Percentiles rank a stretch among this genome's conserved stretches.
Conservation (phyloP, 2,113 vertebrate genomes). For the Strix uralensis region DNA sequence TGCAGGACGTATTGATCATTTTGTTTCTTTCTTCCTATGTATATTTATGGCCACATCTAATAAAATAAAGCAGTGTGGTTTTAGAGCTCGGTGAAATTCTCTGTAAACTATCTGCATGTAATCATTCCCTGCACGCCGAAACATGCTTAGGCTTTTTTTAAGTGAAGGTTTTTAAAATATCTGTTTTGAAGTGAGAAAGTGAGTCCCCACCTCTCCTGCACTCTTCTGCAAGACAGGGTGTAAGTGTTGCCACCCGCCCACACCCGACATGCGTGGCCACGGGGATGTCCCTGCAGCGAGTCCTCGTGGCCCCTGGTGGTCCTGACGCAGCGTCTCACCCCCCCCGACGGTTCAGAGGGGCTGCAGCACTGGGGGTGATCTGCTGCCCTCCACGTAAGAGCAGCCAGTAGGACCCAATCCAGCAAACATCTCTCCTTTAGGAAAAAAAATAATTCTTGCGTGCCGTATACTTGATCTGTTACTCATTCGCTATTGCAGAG, state of each 20-base stretch:
- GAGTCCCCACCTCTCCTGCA: not conserved
- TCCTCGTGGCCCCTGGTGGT: rapidly evolving
- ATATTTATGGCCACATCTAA: not conserved
- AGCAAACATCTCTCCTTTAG: not conserved
- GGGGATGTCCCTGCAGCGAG: not conserved
- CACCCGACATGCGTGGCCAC: not conserved
- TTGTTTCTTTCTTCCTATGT: not conserved
- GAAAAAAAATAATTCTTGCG: not conserved
- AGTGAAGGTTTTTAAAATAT: not conserved
- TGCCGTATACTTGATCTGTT: not conserved
- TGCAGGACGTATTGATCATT: not conserved
- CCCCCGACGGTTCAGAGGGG: not conserved
- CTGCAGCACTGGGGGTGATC: not conserved
- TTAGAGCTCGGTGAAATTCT: not conserved
- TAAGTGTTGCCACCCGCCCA: not conserved
- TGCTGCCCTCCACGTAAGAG: not conserved
- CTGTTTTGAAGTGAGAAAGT: not conserved
- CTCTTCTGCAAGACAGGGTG: not conserved
- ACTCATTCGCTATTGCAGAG: not conserved
- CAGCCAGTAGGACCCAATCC: not conserved
- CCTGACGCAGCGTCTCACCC: not conserved
- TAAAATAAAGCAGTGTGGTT: not conserved
- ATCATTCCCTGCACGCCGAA: not conserved
- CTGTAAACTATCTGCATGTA: not conserved
- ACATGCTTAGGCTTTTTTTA: not conserved